These are phyloP conservation scores for Ganaspis sp. DNA, from an alignment of 1,140 invertebrate species.

Conservation along the genomic window DNA sequence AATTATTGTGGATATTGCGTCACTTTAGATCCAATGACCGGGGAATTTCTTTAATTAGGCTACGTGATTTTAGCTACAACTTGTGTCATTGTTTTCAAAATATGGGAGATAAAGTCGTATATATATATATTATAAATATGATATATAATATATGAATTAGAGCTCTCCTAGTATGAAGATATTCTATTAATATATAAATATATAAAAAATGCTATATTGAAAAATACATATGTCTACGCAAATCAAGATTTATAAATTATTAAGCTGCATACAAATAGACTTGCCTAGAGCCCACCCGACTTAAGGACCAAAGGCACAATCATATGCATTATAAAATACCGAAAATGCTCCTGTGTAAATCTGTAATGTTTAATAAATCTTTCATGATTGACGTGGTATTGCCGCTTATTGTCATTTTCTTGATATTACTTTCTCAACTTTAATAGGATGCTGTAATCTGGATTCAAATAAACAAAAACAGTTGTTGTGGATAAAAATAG, in stretches of 20 bases:
- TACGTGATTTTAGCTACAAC: conserved; percentile 58
- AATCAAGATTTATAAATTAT: conserved; percentile 75
- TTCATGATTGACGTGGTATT: conserved; percentile 54
- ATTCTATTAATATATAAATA: conserved; percentile 70
- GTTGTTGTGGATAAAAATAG: too few relatives aligned
- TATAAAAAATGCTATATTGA: conserved; percentile 64
- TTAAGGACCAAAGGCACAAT: conserved; percentile 76
- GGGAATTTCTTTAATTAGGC: conserved; percentile 43
- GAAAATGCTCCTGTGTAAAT: conserved; percentile 67
- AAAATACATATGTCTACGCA: conserved; percentile 68
- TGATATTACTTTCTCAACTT: neutral
- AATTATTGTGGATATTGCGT: conserved; percentile 38
- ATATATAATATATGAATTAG: conserved; percentile 57
- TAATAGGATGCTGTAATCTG: too few relatives aligned
- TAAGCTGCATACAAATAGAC: conserved; percentile 72
- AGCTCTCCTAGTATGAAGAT: conserved; percentile 59
- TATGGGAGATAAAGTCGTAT: neutral
- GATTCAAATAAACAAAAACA: too few relatives aligned
- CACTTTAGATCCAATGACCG: conserved; percentile 38
- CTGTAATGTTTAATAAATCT: conserved; percentile 52
- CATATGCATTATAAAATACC: conserved; percentile 72
- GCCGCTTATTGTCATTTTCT: conserved; percentile 40
- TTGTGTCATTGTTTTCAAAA: conserved; percentile 19
- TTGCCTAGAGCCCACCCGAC: conserved; percentile 74
- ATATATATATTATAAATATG: conserved; percentile 54